Evolutionary conservation across 1,140 invertebrate species (phyloP).

Genomic region (Drosophila elegans): DNA sequence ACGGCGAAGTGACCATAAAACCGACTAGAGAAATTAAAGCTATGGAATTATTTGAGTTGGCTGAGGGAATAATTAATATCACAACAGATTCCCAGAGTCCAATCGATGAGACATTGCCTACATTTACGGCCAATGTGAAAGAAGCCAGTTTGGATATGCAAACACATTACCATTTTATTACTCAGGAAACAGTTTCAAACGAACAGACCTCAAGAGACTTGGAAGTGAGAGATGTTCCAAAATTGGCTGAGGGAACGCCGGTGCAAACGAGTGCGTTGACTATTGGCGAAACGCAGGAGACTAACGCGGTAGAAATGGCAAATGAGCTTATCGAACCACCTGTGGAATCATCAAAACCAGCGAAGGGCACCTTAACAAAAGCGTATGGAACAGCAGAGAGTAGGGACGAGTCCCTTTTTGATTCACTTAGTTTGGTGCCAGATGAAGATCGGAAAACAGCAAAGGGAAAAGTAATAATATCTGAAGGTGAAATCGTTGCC

Average conservation of each 20-base stretch:
- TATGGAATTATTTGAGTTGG: constrained; percentile 35
- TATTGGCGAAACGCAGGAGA: constrained; percentile 55
- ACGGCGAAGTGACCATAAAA: not conserved
- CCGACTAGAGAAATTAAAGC: constrained; percentile 25
- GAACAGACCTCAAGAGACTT: constrained; percentile 32
- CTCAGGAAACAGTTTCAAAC: constrained; percentile 35
- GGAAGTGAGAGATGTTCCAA: not conserved
- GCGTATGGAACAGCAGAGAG: constrained; percentile 37
- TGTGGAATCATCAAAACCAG: constrained; percentile 36
- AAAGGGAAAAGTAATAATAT: constrained; percentile 43
- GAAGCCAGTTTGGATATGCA: constrained; percentile 43
- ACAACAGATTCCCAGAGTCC: constrained; percentile 68
- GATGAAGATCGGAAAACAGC: not conserved
- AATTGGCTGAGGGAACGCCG: constrained; percentile 23
- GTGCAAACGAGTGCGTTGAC: constrained; percentile 37
- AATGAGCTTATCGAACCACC: constrained; percentile 20
- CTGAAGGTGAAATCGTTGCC: constrained; percentile 81
- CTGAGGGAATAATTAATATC: constrained; percentile 47
- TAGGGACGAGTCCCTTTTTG: constrained; percentile 42
- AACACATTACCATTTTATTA: constrained; percentile 40
- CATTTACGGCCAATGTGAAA: constrained; percentile 26
- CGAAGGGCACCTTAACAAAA: constrained; percentile 32
- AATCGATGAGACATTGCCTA: constrained; percentile 45
- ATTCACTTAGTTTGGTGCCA: constrained; percentile 24
- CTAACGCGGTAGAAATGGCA: constrained; percentile 41